Base-by-base conservation (phyloP, 2,888 invertebrate genomes). In the Leptopterna dolabrata region DNA sequence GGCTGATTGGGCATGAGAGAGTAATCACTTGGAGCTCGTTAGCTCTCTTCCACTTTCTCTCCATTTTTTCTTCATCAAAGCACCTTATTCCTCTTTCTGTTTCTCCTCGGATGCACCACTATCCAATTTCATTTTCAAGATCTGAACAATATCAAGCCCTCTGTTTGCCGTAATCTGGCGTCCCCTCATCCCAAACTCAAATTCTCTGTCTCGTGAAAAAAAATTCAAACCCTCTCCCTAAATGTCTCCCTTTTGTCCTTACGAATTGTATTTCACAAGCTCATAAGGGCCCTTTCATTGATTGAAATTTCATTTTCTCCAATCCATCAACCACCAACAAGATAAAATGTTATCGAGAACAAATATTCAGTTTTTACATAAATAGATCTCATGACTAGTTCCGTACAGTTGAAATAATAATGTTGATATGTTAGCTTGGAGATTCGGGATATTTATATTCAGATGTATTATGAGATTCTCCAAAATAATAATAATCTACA, bases 81-180 rank as follows among this genome's bases (percentile, higher is more conserved):
- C 83, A 19, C 71, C 71, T 83, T 71, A 70, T 70, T 83, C 83
- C 81, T 83, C 47, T 83, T 83, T 55, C 55, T 63, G 70, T 41
- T 83, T 41, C 83, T 83, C 43, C 55, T 83, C 27, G 36, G 14
- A 19, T 19, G 29, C 70, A n/a, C 36, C 83, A 55, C 63, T 70
- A 83, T 83, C 83, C 71, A 83, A 83, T 83, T 83, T 83, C 70
- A 83, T 83, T 19, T 36, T 63, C 24, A 70, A 45, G 71, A 70
- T 83, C 83, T 83, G 71, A 83, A 71, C 63, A 83, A 47, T 83
- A 83, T 83, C 83, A 83, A 83, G 70, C 36, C 83, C 71, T 83
- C 70, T 83, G 83, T 83, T 83, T 83, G 36, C 83, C 63, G 83
- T 83, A 63, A 83, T 83, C 63, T 83, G n/a, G 16, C 36, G 16